These are phyloP conservation scores for Synergus umbraculus DNA, from an alignment of 2,888 invertebrate genomes.

Conservation along the genomic window DNA sequence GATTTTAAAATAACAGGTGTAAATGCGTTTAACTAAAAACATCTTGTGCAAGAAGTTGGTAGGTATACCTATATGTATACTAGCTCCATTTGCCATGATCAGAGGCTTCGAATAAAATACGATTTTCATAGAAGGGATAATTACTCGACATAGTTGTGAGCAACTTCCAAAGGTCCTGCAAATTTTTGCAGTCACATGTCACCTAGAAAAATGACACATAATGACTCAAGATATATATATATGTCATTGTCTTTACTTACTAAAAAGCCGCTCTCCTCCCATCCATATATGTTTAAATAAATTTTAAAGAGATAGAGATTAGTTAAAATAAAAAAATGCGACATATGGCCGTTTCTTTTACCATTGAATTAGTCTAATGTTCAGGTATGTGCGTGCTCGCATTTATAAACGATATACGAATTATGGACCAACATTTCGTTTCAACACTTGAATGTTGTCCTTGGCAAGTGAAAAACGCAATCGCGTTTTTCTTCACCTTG, in stretches of 20 bases:
- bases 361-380: background rate
- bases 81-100: background rate
- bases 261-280: too few species aligned
- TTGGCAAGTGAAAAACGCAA: constrained; percentile 60
- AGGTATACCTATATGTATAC: too few species aligned
- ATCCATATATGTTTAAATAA: too few species aligned
- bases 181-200: background rate
- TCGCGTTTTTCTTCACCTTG: constrained; percentile 26
- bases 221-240: too few species aligned
- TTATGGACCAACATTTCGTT: constrained; percentile 36
- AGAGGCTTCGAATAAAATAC: background rate
- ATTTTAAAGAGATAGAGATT: too few species aligned
- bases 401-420: background rate
- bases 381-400: background rate
- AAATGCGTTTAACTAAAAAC: background rate
- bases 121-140: constrained; percentile 19
- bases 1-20: background rate
- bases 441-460: constrained; percentile 52
- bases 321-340: too few species aligned
- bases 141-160: background rate
- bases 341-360: background rate
- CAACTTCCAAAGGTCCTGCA: constrained; percentile 2
- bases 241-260: too few species aligned
- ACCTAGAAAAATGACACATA: background rate
- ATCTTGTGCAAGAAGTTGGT: background rate